Conservation (phyloP, 2,797 vertebrate species). For the Bufotes viridis region DNA sequence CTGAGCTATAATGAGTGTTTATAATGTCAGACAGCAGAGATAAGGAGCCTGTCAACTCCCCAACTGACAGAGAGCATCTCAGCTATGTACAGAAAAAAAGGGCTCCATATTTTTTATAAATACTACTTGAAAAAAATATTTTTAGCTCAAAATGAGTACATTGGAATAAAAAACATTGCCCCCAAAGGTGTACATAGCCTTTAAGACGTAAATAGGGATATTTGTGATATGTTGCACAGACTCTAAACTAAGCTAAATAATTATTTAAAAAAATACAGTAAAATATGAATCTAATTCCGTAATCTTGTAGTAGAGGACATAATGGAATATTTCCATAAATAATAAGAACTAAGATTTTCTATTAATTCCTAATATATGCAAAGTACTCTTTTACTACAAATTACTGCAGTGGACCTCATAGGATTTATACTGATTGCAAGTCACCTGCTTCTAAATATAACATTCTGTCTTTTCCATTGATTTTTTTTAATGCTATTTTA, state of each 20-base stretch:
- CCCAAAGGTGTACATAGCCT: too few relatives aligned
- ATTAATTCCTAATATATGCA: slow-evolving; percentile 21
- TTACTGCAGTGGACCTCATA: not conserved
- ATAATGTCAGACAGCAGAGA: too few relatives aligned
- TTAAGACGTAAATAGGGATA: not conserved
- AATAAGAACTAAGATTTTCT: not conserved
- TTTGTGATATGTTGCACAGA: not conserved
- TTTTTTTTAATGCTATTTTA: not conserved
- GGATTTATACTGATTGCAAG: slow-evolving; percentile 10
- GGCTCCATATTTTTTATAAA: too few relatives aligned
- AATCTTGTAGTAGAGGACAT: slow-evolving; percentile 3
- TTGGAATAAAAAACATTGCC: too few relatives aligned
- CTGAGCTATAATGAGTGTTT: too few relatives aligned
- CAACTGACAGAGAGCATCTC: too few relatives aligned
- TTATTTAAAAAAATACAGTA: not conserved
- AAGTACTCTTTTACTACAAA: not conserved
- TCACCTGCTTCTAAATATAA: not conserved
- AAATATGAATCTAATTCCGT: not conserved
- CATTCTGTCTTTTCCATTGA: not conserved
- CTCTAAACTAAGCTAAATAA: not conserved
- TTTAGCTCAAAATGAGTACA: too few relatives aligned
- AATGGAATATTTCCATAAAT: slow-evolving; percentile 9
- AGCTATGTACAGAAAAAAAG: too few relatives aligned
- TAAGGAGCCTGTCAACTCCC: too few relatives aligned
- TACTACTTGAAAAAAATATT: too few relatives aligned